Evolutionary conservation across 1,140 invertebrate genomes (phyloP).

Genomic region (Microplitis mediator): DNA sequence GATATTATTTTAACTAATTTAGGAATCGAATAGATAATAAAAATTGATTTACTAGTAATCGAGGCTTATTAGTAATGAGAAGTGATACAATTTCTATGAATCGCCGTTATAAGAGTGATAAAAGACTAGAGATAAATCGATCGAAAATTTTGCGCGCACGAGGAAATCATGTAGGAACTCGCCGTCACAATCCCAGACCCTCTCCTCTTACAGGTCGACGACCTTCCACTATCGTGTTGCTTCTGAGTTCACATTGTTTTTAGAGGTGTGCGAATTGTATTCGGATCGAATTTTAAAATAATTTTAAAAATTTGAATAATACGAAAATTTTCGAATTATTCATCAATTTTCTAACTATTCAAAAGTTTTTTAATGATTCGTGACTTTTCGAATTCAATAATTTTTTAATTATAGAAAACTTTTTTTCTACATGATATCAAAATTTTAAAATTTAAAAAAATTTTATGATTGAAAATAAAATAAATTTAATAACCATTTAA

Average conservation of each 20-base stretch:
- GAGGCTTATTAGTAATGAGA: slow-evolving; percentile 1
- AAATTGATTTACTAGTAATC: neutral
- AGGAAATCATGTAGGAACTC: slow-evolving; percentile 18
- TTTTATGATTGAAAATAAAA: too few species aligned
- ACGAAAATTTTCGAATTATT: too few species aligned
- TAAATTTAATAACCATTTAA: neutral
- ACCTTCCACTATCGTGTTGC: slow-evolving; percentile 19
- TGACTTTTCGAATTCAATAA: too few species aligned
- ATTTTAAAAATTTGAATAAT: too few species aligned
- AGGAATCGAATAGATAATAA: neutral
- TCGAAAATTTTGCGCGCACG: slow-evolving; percentile 16
- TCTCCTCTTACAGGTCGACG: slow-evolving; percentile 5
- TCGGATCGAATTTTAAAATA: too few species aligned
- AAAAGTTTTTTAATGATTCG: too few species aligned
- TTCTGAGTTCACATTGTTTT: slow-evolving; percentile 23
- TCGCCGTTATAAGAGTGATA: neutral
- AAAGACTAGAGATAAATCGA: slow-evolving; percentile 6
- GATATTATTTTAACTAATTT: too few species aligned
- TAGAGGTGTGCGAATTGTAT: neutral
- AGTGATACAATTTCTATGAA: slow-evolving; percentile 8
- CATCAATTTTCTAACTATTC: too few species aligned
- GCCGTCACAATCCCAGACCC: neutral
- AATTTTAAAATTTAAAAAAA: too few species aligned
- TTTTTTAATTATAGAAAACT: too few species aligned
- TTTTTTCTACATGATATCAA: too few species aligned